Conservation (phyloP, 2,888 invertebrate species). For the Epinotia brunnichana region DNA sequence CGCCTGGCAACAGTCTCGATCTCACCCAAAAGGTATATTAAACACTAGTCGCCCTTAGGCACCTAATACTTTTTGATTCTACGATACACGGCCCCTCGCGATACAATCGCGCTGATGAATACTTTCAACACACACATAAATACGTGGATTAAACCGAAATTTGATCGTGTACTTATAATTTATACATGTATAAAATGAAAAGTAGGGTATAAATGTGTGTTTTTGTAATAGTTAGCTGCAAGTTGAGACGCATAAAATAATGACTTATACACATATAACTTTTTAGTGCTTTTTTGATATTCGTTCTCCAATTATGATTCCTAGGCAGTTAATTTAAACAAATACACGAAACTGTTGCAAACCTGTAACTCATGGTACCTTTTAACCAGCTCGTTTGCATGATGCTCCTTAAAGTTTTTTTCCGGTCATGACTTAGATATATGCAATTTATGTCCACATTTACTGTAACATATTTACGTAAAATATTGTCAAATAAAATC, state of each 20-base stretch:
- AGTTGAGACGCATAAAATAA: background rate
- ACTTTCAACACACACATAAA: constrained; percentile 64
- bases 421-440: too few relatives aligned
- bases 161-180: constrained; percentile 33
- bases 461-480: too few relatives aligned
- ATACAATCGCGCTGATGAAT: constrained; percentile 78
- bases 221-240: background rate
- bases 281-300: too few relatives aligned
- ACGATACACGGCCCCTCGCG: constrained; percentile 55
- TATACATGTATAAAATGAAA: constrained; percentile 17
- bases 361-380: too few relatives aligned
- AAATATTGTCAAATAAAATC: too few relatives aligned
- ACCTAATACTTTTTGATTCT: constrained; percentile 48
- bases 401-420: too few relatives aligned
- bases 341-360: too few relatives aligned
- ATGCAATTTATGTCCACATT: too few relatives aligned
- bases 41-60: background rate
- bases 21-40: background rate
- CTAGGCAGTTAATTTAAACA: too few relatives aligned
- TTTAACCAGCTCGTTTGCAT: too few relatives aligned
- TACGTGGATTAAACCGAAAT: constrained; percentile 44
- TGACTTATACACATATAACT: too few relatives aligned
- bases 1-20: constrained; percentile 68
- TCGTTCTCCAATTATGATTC: too few relatives aligned
- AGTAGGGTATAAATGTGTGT: constrained; percentile 16